A percentile compares a stretch with the other conserved stretches of the same genome.
phyloP scores from a whole-genome alignment of 2,113 vertebrate genomes.

The Cinclus mexicanus region DNA sequence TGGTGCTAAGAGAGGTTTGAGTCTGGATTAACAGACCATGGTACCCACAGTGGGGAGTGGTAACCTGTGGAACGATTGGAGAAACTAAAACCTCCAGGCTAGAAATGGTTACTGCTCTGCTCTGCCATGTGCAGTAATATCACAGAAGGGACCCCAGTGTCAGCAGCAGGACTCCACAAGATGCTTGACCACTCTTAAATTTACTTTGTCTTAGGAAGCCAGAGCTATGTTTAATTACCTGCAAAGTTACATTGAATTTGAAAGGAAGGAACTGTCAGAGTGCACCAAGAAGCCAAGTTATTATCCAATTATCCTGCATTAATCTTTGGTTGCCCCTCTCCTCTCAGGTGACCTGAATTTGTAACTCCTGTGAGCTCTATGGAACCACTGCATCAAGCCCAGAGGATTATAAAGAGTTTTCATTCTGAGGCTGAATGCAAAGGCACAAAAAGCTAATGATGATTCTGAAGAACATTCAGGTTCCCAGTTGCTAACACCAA shows the following conservation, averaged over 20 bases:
- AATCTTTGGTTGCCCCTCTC: neutral
- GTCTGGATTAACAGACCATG: neutral
- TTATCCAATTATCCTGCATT: neutral
- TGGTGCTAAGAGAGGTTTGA: neutral
- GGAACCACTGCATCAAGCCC: neutral
- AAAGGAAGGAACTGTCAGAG: neutral
- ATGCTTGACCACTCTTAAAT: neutral
- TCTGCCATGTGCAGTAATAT: accelerated
- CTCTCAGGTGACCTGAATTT: neutral
- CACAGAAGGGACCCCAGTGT: neutral
- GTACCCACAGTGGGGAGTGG: neutral
- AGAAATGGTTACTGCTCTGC: neutral
- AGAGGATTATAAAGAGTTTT: neutral
- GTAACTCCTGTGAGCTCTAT: neutral
- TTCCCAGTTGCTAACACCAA: neutral
- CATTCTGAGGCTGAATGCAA: neutral
- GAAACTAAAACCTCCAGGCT: neutral
- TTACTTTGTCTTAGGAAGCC: neutral
- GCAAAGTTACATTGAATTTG: neutral
- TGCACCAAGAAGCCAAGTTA: neutral
- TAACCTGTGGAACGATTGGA: neutral
- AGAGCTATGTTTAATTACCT: neutral
- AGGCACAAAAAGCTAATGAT: neutral
- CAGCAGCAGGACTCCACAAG: neutral
- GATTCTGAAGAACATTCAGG: neutral